A percentile compares a stretch with the other conserved stretches of the same genome.
phyloP scores from a whole-genome alignment of 1,140 invertebrate genomes.

The Pogonomyrmex barbatus region DNA sequence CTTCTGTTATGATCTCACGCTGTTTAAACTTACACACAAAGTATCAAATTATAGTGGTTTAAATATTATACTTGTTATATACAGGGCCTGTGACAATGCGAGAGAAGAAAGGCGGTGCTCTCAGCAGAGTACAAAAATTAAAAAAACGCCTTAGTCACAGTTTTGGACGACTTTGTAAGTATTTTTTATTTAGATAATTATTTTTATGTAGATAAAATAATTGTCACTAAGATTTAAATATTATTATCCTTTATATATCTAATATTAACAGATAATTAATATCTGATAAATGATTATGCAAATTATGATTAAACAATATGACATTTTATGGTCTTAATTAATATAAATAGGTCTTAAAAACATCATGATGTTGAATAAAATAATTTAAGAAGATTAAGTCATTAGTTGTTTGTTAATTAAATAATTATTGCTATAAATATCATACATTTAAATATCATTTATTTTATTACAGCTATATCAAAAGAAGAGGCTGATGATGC shows the following conservation, averaged over 20 bases:
- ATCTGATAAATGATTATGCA: neutral
- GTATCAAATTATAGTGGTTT: constrained; percentile 60
- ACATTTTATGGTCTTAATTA: constrained; percentile 16
- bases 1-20: constrained; percentile 29
- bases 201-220: neutral
- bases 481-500: constrained; percentile 91
- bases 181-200: constrained; percentile 62
- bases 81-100: constrained; percentile 91
- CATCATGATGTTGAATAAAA: neutral
- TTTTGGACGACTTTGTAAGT: constrained; percentile 96
- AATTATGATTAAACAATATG: neutral
- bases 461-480: constrained; percentile 89
- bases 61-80: constrained; percentile 66
- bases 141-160: constrained; percentile 96
- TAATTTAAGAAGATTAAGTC: constrained; percentile 6
- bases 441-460: constrained; percentile 24
- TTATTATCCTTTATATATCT: neutral
- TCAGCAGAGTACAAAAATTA: constrained; percentile 95
- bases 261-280: constrained; percentile 13
- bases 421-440: constrained; percentile 9
- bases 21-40: constrained; percentile 50
- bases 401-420: neutral
- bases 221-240: neutral
- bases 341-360: neutral
- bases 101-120: constrained; percentile 95